phyloP scores from a whole-genome alignment of 1,140 invertebrate genomes.

The Diorhabda elongata region DNA sequence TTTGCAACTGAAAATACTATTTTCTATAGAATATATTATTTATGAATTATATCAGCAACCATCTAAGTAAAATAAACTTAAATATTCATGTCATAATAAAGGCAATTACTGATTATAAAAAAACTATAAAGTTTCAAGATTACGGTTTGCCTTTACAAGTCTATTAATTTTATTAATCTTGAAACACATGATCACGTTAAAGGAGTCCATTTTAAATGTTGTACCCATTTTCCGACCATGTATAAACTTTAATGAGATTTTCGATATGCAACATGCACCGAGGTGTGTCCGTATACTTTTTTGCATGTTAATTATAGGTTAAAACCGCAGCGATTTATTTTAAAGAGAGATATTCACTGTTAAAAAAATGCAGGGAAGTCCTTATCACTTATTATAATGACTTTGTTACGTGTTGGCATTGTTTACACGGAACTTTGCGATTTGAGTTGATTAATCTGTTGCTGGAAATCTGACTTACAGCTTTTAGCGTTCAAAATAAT shows the following conservation, averaged over 20 bases:
- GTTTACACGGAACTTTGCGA: constrained; percentile 11
- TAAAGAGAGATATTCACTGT: background rate
- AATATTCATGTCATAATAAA: too few relatives aligned
- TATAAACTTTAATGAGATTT: constrained; percentile 5
- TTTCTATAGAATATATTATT: too few relatives aligned
- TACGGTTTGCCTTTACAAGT: too few relatives aligned
- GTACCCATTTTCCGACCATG: background rate
- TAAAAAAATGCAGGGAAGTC: constrained; percentile 9
- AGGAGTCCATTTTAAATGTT: background rate
- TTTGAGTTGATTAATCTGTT: constrained; percentile 7
- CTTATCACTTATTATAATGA: constrained; percentile 12
- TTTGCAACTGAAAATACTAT: too few relatives aligned
- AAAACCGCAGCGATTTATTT: constrained; percentile 6
- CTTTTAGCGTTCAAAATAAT: background rate
- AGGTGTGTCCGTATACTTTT: constrained; percentile 11
- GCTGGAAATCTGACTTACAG: constrained; percentile 3
- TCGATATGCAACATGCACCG: constrained; percentile 6
- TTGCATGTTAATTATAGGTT: constrained; percentile 10
- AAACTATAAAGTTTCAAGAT: too few relatives aligned
- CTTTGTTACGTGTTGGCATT: constrained; percentile 12
- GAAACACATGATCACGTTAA: too few relatives aligned
- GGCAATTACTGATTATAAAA: too few relatives aligned
- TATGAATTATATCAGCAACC: too few relatives aligned
- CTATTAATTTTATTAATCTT: too few relatives aligned
- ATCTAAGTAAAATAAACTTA: too few relatives aligned